A percentile compares a stretch with the other conserved stretches of the same genome.
phyloP scores from a whole-genome alignment of 2,113 vertebrate genomes.

The Orycteropus afer region DNA sequence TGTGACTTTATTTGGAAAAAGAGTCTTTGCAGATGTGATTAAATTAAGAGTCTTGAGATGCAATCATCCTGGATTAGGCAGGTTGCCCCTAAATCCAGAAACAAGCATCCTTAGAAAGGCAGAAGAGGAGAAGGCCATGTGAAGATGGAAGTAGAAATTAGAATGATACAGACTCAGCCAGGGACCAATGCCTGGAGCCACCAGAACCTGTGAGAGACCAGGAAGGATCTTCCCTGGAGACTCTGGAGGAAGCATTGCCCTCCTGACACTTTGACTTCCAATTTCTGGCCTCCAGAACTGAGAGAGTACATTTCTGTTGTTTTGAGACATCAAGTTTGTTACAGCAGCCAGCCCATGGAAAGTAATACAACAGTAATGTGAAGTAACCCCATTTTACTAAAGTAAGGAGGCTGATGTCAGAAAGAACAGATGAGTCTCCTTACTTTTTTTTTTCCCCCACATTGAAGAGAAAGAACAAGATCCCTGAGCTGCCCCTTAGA shows the following conservation, averaged over 20 bases:
- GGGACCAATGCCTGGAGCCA: too few relatives aligned
- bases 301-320: too few relatives aligned
- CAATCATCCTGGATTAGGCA: too few relatives aligned
- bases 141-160: too few relatives aligned
- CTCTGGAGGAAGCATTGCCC: not conserved
- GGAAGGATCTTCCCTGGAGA: not conserved
- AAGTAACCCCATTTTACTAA: not conserved
- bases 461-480: not conserved
- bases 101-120: too few relatives aligned
- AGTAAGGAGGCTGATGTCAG: not conserved
- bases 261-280: not conserved
- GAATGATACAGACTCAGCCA: too few relatives aligned
- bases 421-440: not conserved
- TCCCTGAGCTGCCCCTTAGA: not conserved
- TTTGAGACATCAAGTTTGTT: not conserved
- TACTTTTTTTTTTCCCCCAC: not conserved
- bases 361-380: not conserved
- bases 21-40: not conserved
- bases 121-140: not conserved
- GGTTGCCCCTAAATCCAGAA: too few relatives aligned
- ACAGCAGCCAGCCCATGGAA: not conserved
- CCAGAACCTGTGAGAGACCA: too few relatives aligned
- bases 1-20: not conserved
- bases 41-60: too few relatives aligned
- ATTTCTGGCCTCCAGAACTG: not conserved